A percentile compares a stretch with the other conserved stretches of the same genome.
These are phyloP conservation scores for Hylomyscus alleni DNA, from an alignment of 2,797 vertebrate genomes.

Conservation along the genomic window DNA sequence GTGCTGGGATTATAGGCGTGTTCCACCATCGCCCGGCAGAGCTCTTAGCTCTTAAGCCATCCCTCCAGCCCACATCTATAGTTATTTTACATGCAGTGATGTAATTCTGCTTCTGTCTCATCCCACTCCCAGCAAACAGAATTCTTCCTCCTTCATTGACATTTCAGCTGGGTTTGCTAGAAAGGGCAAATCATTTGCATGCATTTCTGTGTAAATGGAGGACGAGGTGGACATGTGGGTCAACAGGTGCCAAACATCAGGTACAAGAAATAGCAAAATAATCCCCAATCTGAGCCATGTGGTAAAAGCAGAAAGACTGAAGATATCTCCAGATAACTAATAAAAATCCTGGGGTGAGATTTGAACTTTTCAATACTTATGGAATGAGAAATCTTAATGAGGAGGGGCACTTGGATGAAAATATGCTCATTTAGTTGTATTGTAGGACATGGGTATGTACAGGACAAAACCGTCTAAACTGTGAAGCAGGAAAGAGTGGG, in stretches of 20 bases:
- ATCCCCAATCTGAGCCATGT: neutral
- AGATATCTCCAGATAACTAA: neutral
- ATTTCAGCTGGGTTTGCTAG: conserved; percentile 4
- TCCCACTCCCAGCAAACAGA: neutral
- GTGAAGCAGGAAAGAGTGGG: neutral
- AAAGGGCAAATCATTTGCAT: neutral
- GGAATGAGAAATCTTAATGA: neutral
- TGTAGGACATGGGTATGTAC: neutral
- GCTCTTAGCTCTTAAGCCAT: too few relatives aligned
- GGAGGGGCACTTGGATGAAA: conserved; percentile 2
- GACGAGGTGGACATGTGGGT: neutral
- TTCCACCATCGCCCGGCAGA: too few relatives aligned
- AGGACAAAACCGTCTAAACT: neutral
- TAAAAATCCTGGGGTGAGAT: neutral
- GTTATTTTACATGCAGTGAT: conserved; percentile 18
- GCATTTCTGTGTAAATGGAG: conserved; percentile 1
- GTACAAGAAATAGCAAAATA: neutral
- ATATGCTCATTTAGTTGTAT: conserved; percentile 14
- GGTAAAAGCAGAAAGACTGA: neutral
- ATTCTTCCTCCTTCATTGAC: neutral
- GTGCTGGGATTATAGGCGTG: too few relatives aligned
- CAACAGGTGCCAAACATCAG: neutral
- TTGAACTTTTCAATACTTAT: neutral
- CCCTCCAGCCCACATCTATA: neutral
- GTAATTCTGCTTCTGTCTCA: neutral